phyloP scores from a whole-genome alignment of 1,140 invertebrate genomes.

The Trialeurodes vaporariorum region DNA sequence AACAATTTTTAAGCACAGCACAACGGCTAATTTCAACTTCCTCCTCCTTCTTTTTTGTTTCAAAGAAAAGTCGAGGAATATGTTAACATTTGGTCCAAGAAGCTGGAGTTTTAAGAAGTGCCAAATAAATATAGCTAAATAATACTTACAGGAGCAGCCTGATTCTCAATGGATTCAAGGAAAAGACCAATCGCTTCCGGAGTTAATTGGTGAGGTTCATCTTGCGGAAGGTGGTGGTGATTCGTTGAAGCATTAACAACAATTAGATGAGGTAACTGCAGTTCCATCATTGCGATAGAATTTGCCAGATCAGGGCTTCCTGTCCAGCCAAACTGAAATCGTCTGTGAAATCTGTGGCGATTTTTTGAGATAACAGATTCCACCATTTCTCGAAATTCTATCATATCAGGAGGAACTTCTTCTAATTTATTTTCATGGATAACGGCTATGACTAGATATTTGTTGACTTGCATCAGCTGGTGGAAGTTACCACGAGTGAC shows the following conservation, averaged over 20 bases:
- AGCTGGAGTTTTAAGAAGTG: too few species aligned
- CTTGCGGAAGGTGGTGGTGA: slow-evolving; percentile 79
- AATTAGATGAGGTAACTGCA: slow-evolving; percentile 72
- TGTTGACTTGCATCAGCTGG: slow-evolving; percentile 68
- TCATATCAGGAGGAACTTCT: slow-evolving; percentile 65
- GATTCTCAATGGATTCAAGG: slow-evolving; percentile 58
- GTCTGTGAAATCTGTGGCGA: slow-evolving; percentile 60
- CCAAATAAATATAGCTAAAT: too few species aligned
- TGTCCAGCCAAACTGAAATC: slow-evolving; percentile 86
- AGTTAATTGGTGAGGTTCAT: slow-evolving; percentile 65
- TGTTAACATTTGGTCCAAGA: too few species aligned
- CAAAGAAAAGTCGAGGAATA: too few species aligned
- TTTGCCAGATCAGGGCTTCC: slow-evolving; percentile 75
- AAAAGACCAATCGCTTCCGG: slow-evolving; percentile 65
- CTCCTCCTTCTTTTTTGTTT: too few species aligned
- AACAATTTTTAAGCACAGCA: too few species aligned
- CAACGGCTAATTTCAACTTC: too few species aligned
- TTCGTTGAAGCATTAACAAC: slow-evolving; percentile 82
- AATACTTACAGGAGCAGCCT: slow-evolving; percentile 49
- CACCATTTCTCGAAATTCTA: slow-evolving; percentile 73
- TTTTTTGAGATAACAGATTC: slow-evolving; percentile 67
- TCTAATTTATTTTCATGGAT: slow-evolving; percentile 78
- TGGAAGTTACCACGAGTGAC: slow-evolving; percentile 71
- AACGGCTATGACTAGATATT: slow-evolving; percentile 73
- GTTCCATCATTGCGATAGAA: slow-evolving; percentile 73